Conservation (phyloP, 1,140 invertebrate species). For the Leptinotarsa undecemlineata region DNA sequence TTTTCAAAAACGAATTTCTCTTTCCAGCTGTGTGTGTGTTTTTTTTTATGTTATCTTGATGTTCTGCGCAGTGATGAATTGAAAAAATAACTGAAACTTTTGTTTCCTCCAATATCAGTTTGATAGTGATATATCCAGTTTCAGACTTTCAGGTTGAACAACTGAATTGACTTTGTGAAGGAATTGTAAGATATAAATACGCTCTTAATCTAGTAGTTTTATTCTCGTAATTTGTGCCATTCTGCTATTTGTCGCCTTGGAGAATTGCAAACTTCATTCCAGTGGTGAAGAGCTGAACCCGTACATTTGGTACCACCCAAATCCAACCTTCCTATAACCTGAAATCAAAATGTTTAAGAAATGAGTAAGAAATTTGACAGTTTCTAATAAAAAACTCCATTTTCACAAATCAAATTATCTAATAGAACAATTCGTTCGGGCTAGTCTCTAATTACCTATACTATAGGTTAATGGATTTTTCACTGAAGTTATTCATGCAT, state of each 20-base stretch:
- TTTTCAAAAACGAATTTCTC: too few relatives aligned
- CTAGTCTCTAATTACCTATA: too few relatives aligned
- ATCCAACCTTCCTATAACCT: slow-evolving; percentile 93
- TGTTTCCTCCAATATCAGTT: background rate
- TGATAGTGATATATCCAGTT: background rate
- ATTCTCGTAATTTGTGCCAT: slow-evolving; percentile 96
- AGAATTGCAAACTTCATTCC: slow-evolving; percentile 94
- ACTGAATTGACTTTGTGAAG: slow-evolving; percentile 1
- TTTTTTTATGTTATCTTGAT: too few relatives aligned
- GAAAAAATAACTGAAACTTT: background rate
- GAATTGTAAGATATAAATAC: background rate
- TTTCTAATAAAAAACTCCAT: too few relatives aligned
- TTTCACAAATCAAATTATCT: too few relatives aligned
- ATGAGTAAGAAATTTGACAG: too few relatives aligned
- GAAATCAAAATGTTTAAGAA: slow-evolving; percentile 29
- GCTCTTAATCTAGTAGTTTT: slow-evolving; percentile 44
- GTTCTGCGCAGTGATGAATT: too few relatives aligned
- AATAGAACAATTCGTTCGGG: too few relatives aligned
- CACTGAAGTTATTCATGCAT: too few relatives aligned
- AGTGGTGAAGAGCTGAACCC: slow-evolving; percentile 86
- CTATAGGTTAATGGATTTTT: too few relatives aligned
- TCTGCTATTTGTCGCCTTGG: slow-evolving; percentile 97
- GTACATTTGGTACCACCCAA: slow-evolving; percentile 79
- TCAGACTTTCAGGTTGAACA: slow-evolving; percentile 2
- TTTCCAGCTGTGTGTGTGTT: too few relatives aligned